Evolutionary conservation across 2,797 vertebrate species (phyloP), one percentile per base, ranked within the genome.

Genomic region (Myotis daubentonii): DNA sequence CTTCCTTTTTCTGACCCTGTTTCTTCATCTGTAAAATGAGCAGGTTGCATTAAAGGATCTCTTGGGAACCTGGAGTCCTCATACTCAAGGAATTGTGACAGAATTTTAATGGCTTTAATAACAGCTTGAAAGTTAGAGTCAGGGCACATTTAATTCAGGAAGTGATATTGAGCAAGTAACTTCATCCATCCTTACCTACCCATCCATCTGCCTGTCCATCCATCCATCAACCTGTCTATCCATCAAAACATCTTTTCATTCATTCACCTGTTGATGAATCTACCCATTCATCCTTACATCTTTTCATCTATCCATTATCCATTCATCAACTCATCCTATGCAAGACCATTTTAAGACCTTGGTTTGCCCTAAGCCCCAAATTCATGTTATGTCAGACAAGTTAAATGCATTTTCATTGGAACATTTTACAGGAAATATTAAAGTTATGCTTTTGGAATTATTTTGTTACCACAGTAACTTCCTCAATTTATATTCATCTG

Each of bases 401-500:
- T 68, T 92, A 51, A 95, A 92, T 76, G 20, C 8, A 33, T 81
- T 85, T 87, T 84, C 78, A 93, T n/a, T 47, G n/a, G 30, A 81
- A 38, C 80, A 41, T 47, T 70, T 82, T 49, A 60, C 62, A 94
- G 85, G 57, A 74, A 68, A 38, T 49, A 81, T 55, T 82, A 57
- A 88, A 55, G 33, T 70, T 53, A 91, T 38, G 33, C 41, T 74
- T 94, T 93, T 19, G 23, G 68, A 71, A 87, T 96, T 68, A 92
- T 79, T 79, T 94, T 79, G 81, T 89, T 90, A 89, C 78, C 55
- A 57, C 15, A 44, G 23, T 74, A 87, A 72, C 47, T 49, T 71
- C 89, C 80, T 85, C 30, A 51, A 83, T 93, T 94, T 95, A 68
- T 8, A 11, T 90, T 82, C 85, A 51, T 71, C 82, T 72, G 22